Percentiles rank a stretch among this genome's conserved stretches.
These are phyloP conservation scores for Limnephilus auricula DNA, from an alignment of 2,888 invertebrate genomes.

Conservation along the genomic window DNA sequence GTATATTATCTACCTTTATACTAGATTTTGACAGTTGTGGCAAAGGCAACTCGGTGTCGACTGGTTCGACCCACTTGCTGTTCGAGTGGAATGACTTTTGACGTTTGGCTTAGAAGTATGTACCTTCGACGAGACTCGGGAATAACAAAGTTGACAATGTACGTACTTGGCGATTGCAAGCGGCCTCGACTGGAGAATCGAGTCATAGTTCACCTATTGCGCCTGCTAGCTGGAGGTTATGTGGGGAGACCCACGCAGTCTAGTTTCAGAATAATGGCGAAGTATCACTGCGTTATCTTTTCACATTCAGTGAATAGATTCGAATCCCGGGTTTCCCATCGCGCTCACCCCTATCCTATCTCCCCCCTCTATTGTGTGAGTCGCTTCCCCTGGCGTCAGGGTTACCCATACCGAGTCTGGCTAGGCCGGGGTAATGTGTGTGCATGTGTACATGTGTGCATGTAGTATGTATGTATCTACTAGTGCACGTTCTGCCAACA, in stretches of 20 bases:
- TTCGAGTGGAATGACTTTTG: no score
- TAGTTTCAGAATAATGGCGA: neutral
- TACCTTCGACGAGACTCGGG: no score
- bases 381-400: neutral
- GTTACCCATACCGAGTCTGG: neutral
- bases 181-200: no score
- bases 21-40: no score
- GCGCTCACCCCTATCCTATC: neutral
- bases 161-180: no score
- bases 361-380: neutral
- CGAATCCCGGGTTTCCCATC: neutral
- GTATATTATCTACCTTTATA: no score
- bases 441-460: no score
- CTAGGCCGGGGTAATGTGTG: neutral
- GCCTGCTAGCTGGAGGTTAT: neutral
- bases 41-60: no score
- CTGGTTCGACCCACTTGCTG: no score
- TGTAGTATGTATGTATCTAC: neutral
- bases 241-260: neutral
- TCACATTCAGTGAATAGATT: constrained; percentile 2
- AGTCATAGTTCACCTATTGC: neutral
- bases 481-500: neutral
- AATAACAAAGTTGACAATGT: no score
- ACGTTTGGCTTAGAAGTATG: no score
- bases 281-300: neutral